These are phyloP conservation scores for Agrochola lychnidis DNA, from an alignment of 2,888 invertebrate genomes.

Conservation along the genomic window DNA sequence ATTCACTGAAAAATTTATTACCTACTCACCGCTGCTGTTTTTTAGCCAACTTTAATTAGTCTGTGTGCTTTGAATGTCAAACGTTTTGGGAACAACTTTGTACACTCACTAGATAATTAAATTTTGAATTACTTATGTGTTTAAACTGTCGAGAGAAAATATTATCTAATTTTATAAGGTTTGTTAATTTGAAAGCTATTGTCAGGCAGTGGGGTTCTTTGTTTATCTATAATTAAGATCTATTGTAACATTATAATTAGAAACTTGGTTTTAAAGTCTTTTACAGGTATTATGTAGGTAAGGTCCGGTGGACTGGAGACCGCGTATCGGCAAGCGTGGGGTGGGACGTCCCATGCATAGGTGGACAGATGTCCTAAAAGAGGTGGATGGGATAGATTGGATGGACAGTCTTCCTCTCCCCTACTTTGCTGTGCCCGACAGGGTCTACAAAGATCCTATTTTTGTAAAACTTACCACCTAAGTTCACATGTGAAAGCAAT, in stretches of 20 bases:
- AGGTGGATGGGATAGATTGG: no score
- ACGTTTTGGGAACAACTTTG: slow-evolving; percentile 15
- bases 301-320: no score
- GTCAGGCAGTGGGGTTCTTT: not conserved
- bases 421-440: no score
- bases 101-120: slow-evolving; percentile 27
- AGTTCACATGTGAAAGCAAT: no score
- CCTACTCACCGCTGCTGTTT: slow-evolving; percentile 20
- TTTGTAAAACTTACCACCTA: no score
- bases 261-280: not conserved
- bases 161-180: slow-evolving; percentile 21
- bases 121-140: slow-evolving; percentile 35
- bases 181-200: not conserved
- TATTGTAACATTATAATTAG: not conserved
- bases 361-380: no score
- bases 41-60: slow-evolving; percentile 45
- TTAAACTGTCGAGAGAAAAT: slow-evolving; percentile 22
- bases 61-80: slow-evolving; percentile 38
- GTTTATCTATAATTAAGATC: slow-evolving; percentile 44
- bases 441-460: no score
- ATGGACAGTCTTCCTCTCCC: no score
- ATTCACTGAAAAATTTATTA: slow-evolving; percentile 10
- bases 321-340: no score
- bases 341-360: no score
- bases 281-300: not conserved